A percentile compares a stretch with the other conserved stretches of the same genome.
These are phyloP conservation scores for Chrysochloris asiatica DNA, from an alignment of 2,113 vertebrate species.

Conservation along the genomic window DNA sequence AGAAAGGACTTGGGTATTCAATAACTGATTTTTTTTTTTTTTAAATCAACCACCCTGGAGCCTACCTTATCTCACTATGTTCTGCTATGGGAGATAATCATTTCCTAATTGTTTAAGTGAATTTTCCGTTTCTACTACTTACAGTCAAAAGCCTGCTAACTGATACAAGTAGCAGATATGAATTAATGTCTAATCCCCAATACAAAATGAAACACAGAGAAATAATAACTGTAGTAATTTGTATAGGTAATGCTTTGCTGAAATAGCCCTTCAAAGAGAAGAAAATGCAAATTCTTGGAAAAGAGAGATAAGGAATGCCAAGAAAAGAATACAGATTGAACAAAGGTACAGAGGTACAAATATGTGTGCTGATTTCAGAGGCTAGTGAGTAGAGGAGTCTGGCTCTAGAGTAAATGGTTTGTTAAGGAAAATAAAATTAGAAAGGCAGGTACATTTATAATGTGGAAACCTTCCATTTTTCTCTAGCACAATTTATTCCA, in stretches of 20 bases:
- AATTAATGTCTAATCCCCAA: constrained; percentile 47
- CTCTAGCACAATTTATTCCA: no score
- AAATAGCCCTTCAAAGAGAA: constrained; percentile 73
- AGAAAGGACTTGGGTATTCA: neutral
- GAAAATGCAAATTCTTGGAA: constrained; percentile 68
- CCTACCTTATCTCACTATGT: neutral
- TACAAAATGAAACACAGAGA: constrained; percentile 50
- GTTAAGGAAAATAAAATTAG: constrained; percentile 22
- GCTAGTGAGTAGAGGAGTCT: neutral
- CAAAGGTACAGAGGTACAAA: constrained; percentile 21
- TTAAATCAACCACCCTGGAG: neutral
- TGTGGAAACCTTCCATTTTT: constrained; percentile 12
- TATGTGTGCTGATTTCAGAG: neutral
- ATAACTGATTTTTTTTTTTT: constrained; percentile 22
- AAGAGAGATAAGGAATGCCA: constrained; percentile 27
- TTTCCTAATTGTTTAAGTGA: constrained; percentile 40
- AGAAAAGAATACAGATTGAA: constrained; percentile 23
- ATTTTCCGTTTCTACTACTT: constrained; percentile 45
- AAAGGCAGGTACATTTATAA: constrained; percentile 26
- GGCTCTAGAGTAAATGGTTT: neutral
- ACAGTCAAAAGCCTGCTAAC: constrained; percentile 17
- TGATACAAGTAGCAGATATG: constrained; percentile 17
- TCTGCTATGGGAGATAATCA: constrained; percentile 20
- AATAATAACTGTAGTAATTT: constrained; percentile 29
- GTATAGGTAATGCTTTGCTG: neutral